These are phyloP conservation scores for Delia radicum DNA, from an alignment of 1,140 invertebrate genomes.

Conservation along the genomic window DNA sequence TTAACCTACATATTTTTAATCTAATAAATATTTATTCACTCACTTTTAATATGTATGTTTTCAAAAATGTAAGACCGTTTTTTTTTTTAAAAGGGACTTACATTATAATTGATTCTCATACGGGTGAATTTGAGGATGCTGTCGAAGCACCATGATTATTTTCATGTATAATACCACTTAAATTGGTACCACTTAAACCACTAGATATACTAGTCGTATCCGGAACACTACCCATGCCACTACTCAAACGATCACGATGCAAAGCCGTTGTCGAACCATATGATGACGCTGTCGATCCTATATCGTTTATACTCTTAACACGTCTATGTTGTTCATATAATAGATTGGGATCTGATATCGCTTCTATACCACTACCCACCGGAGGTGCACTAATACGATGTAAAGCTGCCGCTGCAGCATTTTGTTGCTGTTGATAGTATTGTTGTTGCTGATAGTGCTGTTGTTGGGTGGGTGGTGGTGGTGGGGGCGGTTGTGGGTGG, in stretches of 20 bases:
- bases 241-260: background rate
- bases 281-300: constrained; percentile 61
- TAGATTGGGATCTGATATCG: constrained; percentile 35
- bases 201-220: constrained; percentile 4
- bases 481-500: constrained; percentile 60
- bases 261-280: background rate
- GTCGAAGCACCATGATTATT: constrained; percentile 50
- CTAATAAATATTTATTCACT: background rate
- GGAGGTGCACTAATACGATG: constrained; percentile 59
- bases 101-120: constrained; percentile 40
- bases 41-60: background rate
- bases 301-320: constrained; percentile 72
- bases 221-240: constrained; percentile 7
- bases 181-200: constrained; percentile 32
- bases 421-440: constrained; percentile 42
- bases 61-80: background rate
- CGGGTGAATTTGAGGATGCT: constrained; percentile 45
- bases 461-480: constrained; percentile 46
- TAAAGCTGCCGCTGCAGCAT: constrained; percentile 29
- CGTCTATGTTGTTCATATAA: constrained; percentile 61
- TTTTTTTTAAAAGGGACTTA: constrained; percentile 28
- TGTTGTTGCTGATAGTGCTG: constrained; percentile 8
- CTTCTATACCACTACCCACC: constrained; percentile 41
- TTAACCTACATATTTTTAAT: background rate
- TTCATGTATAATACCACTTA: constrained; percentile 33